Evolutionary conservation across 2,797 vertebrate genomes (phyloP).

Genomic region (Argyrosomus regius): DNA sequence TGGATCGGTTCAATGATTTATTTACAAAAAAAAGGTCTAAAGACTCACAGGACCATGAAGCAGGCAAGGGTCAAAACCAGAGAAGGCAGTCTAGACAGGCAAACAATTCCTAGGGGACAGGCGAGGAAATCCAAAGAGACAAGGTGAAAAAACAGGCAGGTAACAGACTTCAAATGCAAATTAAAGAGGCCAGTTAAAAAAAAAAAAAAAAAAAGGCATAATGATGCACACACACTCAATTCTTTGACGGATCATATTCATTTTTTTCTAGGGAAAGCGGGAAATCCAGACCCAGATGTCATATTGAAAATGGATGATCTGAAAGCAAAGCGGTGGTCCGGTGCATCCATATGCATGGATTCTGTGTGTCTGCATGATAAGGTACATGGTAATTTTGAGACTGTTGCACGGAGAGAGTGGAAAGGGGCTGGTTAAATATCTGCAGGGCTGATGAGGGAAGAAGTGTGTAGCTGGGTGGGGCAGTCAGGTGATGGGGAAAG

Average conservation of each 20-base stretch:
- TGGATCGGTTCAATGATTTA: background rate
- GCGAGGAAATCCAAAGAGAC: background rate
- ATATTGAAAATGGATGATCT: no score
- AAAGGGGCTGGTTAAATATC: background rate
- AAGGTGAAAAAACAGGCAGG: no score
- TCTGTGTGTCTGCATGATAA: no score
- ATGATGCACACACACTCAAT: no score
- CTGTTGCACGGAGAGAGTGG: background rate
- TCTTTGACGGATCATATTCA: no score
- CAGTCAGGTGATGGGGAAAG: background rate
- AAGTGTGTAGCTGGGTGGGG: background rate
- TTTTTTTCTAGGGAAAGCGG: no score
- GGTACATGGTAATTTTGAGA: background rate
- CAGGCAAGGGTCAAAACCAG: background rate
- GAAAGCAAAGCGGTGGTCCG: no score
- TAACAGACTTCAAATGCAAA: no score
- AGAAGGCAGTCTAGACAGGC: background rate
- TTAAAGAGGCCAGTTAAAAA: background rate
- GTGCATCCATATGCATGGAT: no score
- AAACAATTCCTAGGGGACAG: background rate
- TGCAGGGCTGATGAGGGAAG: background rate
- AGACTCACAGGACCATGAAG: background rate
- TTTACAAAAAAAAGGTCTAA: background rate
- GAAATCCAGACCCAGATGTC: no score
- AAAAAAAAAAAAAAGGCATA: background rate